These are phyloP conservation scores for Cantharis rustica DNA, from an alignment of 2,888 invertebrate species.

Conservation along the genomic window DNA sequence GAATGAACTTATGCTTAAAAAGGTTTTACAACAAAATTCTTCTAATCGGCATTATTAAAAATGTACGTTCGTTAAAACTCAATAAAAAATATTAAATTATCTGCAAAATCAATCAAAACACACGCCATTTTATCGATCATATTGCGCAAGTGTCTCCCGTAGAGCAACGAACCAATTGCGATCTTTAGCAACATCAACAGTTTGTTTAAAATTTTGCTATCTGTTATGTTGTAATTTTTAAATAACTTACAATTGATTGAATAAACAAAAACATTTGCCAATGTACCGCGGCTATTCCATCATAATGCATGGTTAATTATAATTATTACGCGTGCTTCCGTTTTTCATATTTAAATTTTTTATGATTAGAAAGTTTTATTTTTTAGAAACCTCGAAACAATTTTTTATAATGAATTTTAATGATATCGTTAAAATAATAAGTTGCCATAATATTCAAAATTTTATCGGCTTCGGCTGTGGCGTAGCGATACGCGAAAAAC, in stretches of 20 bases:
- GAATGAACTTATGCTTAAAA: constrained; percentile 14
- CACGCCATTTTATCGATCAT: constrained; percentile 3
- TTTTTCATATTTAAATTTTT: not conserved
- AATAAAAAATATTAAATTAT: not conserved
- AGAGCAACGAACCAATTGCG: not conserved
- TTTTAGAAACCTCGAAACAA: not conserved
- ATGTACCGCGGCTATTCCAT: not conserved
- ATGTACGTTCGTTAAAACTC: not conserved
- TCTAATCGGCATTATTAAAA: not conserved
- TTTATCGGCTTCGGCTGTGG: not conserved
- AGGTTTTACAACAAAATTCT: constrained; percentile 1
- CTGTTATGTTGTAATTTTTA: not conserved
- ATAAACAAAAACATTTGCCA: not conserved
- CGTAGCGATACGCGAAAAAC: not conserved
- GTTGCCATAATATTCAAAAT: no score
- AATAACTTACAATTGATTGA: not conserved
- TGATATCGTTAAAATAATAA: no score
- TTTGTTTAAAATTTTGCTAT: not conserved
- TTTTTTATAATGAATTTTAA: not conserved
- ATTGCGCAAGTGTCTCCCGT: not conserved
- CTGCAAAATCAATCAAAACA: constrained; percentile 6
- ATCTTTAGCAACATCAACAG: not conserved
- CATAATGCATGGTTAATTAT: not conserved
- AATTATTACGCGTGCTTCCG: not conserved
- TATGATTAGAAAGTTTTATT: not conserved